These are phyloP conservation scores for Sphaeridia pumilis DNA, from an alignment of 2,888 invertebrate genomes.

Conservation along the genomic window DNA sequence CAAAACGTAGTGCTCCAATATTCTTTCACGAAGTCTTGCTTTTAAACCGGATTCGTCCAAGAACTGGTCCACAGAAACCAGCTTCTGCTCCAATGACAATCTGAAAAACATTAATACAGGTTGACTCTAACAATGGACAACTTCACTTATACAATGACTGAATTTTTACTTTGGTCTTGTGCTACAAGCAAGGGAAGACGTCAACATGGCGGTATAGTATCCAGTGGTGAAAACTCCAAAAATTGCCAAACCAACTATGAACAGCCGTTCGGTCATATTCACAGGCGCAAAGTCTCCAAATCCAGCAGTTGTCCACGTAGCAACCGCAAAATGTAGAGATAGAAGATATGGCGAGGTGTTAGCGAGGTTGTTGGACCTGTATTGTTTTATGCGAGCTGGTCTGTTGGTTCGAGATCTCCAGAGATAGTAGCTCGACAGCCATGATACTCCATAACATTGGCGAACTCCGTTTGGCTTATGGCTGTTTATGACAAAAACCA, in stretches of 20 bases:
- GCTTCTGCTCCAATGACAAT: slow-evolving; percentile 22
- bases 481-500: no score
- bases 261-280: slow-evolving; percentile 15
- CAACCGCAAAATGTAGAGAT: slow-evolving; percentile 21
- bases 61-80: slow-evolving; percentile 18
- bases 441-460: no score
- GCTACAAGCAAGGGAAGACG: slow-evolving; percentile 22
- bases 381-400: no score
- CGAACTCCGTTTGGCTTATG: no score
- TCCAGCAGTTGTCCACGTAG: slow-evolving; percentile 26
- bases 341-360: slow-evolving; percentile 15
- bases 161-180: slow-evolving; percentile 22
- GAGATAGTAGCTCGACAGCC: no score
- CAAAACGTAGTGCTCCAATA: slow-evolving; percentile 16
- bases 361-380: slow-evolving; percentile 7
- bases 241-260: slow-evolving; percentile 13
- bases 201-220: slow-evolving; percentile 19
- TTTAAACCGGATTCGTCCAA: slow-evolving; percentile 19
- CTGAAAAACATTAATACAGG: slow-evolving; percentile 4
- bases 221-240: slow-evolving; percentile 22
- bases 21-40: slow-evolving; percentile 15
- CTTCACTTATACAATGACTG: background rate
- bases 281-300: slow-evolving; percentile 28
- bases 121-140: background rate
- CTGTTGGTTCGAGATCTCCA: no score